These are phyloP conservation scores for Octonoba sinensis DNA, from an alignment of 2,888 invertebrate genomes.

Conservation along the genomic window DNA sequence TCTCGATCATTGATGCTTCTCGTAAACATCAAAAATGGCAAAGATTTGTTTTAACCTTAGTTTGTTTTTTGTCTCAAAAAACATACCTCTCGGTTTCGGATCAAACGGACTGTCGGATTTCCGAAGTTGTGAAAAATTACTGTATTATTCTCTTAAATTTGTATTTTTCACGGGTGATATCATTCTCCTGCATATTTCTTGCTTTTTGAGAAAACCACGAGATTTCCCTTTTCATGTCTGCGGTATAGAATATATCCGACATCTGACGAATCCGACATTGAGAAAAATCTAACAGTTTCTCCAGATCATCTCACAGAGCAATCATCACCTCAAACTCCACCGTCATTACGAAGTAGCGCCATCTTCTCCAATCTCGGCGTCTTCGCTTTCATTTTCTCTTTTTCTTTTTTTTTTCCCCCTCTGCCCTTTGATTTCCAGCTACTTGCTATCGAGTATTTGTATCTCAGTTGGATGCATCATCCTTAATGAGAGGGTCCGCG, in stretches of 20 bases:
- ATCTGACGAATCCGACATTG: neutral
- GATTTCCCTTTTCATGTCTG: no score
- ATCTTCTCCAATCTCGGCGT: neutral
- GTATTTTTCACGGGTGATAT: no score
- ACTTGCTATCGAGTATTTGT: conserved; percentile 11
- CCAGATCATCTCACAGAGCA: conserved; percentile 6
- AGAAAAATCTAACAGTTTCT: neutral
- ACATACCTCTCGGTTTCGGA: no score
- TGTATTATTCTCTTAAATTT: no score
- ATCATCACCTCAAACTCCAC: conserved; percentile 10
- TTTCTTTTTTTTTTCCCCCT: neutral
- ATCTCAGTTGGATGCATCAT: conserved; percentile 3
- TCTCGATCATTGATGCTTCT: no score
- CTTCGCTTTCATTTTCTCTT: neutral
- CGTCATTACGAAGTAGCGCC: neutral
- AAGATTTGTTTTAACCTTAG: no score
- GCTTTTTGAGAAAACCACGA: no score
- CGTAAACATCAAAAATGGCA: no score
- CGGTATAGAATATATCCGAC: neutral
- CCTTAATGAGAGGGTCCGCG: conserved; percentile 31
- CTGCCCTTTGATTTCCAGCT: neutral
- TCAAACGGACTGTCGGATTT: no score
- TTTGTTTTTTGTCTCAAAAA: no score
- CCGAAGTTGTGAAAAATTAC: no score
- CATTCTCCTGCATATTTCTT: no score